Percentiles rank a stretch among this genome's conserved stretches.
These are phyloP conservation scores for Ceratotherium simum DNA, from an alignment of 2,113 vertebrate genomes.

Conservation along the genomic window DNA sequence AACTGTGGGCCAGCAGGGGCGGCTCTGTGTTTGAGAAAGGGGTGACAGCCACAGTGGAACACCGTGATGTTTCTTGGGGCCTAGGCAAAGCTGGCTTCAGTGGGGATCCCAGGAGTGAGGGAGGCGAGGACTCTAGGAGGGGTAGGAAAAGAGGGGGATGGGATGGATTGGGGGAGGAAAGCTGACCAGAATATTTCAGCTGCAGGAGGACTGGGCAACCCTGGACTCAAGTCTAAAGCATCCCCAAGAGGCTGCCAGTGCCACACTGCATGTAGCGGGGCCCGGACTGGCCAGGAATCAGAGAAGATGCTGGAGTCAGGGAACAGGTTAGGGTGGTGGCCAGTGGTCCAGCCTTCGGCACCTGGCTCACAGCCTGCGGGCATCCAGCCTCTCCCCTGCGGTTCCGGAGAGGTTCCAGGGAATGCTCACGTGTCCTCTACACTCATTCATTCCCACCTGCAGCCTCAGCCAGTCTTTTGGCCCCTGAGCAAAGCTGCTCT, in stretches of 20 bases:
- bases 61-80: background rate
- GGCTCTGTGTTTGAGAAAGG: background rate
- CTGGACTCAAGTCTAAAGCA: background rate
- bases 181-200: background rate
- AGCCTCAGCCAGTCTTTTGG: background rate
- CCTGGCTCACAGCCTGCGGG: background rate
- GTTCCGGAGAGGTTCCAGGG: background rate
- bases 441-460: background rate
- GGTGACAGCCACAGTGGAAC: background rate
- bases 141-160: background rate
- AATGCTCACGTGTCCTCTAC: background rate
- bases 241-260: background rate
- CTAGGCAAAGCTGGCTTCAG: background rate
- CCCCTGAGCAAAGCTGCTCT: background rate
- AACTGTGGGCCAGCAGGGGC: background rate
- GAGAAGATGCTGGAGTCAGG: background rate
- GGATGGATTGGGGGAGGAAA: background rate
- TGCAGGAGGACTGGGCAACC: background rate
- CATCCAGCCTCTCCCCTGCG: background rate
- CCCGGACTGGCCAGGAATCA: background rate
- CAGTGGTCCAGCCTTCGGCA: background rate
- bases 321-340: background rate
- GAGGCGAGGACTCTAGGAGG: background rate
- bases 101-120: background rate
- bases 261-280: no score